Base-by-base conservation (phyloP, 2,888 invertebrate genomes). In the Sycophila texana region DNA sequence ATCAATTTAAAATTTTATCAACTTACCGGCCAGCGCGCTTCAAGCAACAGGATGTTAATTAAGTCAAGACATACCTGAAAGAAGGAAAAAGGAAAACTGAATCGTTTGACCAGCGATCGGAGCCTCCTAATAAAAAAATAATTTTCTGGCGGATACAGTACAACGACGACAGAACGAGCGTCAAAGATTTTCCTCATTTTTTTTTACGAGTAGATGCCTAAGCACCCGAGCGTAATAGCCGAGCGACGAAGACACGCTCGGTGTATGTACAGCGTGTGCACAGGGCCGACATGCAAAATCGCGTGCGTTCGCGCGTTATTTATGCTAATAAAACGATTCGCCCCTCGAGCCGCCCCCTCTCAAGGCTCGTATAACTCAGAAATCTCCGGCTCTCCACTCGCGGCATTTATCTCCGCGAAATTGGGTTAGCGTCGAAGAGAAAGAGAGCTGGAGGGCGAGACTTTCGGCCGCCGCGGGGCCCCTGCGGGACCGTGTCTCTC, bases 321-420 rank as follows among this genome's bases (percentile, higher is more conserved):
- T 73, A 76, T 76, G 76, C 80, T 73, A 80, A 80, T 80, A 80
- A 72, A 76, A 75, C 65, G 65, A 61, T 26, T 14, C 73, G 7
- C 12, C 51, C 39, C 26, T 12, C 67, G 49, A 68, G 55, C 39
- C 39, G 3, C 47, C 16, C 39, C 14, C 20, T 26, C 26, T 7
- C 58, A 18, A 47, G 49, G 68, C 72, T 68, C 60, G 73, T 58
- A 76, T 71, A 77, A 71, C 74, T 79, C 70, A 74, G 67, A 79
- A 77, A 77, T 81, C 74, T 81, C 81, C 73, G 51, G 61, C 74
- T 55, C 71, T 55, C 18, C 65, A 61, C 49, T 39, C 58, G 58
- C 68, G 63, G 84, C 86, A 87, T 88, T 89, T 88, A 88, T 88
- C 87, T 86, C 85, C 73, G 55, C 63, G 81, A 85, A 89, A 89